Evolutionary conservation across 2,113 vertebrate genomes (phyloP).

Genomic region (Otus sunia): DNA sequence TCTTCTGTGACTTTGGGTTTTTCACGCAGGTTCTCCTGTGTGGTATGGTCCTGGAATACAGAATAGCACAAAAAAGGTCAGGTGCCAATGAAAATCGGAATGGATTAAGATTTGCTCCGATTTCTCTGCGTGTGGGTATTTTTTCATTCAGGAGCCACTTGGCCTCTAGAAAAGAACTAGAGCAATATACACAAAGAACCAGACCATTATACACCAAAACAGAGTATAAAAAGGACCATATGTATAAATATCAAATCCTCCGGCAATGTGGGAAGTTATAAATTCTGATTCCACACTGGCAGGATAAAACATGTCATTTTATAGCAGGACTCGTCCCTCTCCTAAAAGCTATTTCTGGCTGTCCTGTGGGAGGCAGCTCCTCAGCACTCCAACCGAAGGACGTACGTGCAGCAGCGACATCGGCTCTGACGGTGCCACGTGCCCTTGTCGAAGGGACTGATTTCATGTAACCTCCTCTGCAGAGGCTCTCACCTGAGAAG

Average conservation of each 20-base stretch:
- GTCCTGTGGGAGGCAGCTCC: not conserved
- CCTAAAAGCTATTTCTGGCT: not conserved
- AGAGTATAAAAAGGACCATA: not conserved
- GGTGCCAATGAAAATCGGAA: not conserved
- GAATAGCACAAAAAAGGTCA: not conserved
- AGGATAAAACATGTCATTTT: not conserved
- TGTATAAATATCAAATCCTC: not conserved
- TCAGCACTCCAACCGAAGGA: not conserved
- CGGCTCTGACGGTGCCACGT: not conserved
- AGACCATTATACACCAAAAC: not conserved
- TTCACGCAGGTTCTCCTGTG: constrained; percentile 45
- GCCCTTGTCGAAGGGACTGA: not conserved
- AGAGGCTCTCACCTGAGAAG: not conserved
- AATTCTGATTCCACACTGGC: not conserved
- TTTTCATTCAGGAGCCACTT: not conserved
- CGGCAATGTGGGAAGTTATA: fast-evolving
- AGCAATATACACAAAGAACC: not conserved
- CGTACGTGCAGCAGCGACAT: too few species aligned
- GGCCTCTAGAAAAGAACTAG: not conserved
- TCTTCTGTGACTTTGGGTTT: constrained; percentile 26
- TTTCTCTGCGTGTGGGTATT: not conserved
- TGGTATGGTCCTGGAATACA: constrained; percentile 78
- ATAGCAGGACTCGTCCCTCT: not conserved
- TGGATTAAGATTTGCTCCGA: not conserved
- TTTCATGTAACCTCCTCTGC: not conserved